Percentiles rank a stretch among this genome's conserved stretches.
phyloP scores from a whole-genome alignment of 2,888 invertebrate genomes.

The Hydrotaea cyrtoneurina region DNA sequence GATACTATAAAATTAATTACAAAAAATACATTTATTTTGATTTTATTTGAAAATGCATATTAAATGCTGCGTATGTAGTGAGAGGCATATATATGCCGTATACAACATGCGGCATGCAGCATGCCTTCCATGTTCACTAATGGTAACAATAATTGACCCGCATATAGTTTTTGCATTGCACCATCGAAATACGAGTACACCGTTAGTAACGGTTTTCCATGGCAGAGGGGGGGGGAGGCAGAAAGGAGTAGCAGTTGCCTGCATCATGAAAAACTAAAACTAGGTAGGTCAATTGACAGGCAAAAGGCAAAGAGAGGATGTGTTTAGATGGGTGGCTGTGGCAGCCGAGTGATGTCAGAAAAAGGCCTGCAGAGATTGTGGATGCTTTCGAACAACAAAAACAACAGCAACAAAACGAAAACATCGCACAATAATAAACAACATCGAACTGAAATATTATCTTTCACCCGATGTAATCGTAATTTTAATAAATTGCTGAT shows the following conservation, averaged over 20 bases:
- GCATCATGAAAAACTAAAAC: neutral
- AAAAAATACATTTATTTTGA: constrained; percentile 48
- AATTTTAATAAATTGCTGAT: constrained; percentile 70
- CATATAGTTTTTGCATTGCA: constrained; percentile 47
- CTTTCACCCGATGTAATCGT: constrained; percentile 66
- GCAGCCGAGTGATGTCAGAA: neutral
- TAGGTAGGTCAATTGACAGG: constrained; percentile 64
- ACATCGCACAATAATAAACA: constrained; percentile 57
- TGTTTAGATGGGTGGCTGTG: constrained; percentile 28
- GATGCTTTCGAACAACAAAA: constrained; percentile 38
- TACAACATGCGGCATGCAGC: neutral
- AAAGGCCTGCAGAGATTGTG: constrained; percentile 64
- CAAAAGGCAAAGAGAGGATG: neutral
- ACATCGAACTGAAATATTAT: constrained; percentile 56
- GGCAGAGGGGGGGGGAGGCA: neutral
- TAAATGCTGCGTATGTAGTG: constrained; percentile 10
- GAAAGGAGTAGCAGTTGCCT: too few relatives aligned
- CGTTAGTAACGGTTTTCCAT: constrained; percentile 20
- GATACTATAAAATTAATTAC: constrained; percentile 64
- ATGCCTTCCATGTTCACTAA: neutral
- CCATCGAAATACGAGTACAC: neutral
- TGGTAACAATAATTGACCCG: constrained; percentile 64
- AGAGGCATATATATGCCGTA: too few relatives aligned
- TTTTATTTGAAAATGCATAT: constrained; percentile 48
- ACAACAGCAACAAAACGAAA: constrained; percentile 15